These are phyloP conservation scores for Creontiades dilutus DNA, from an alignment of 2,888 invertebrate species.

Conservation along the genomic window DNA sequence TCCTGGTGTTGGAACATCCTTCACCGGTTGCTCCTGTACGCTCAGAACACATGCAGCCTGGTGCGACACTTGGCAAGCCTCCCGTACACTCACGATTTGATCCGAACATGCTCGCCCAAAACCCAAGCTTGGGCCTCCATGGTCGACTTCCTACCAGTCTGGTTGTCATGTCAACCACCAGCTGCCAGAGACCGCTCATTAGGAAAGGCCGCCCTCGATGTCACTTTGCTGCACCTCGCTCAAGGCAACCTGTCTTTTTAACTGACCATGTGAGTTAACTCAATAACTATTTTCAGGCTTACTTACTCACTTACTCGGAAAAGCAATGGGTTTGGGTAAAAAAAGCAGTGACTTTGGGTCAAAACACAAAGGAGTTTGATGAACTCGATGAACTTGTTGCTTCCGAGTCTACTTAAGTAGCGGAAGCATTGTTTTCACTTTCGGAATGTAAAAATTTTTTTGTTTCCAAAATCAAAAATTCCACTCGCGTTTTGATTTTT, in stretches of 20 bases:
- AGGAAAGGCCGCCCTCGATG: background rate
- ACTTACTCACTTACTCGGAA: no score
- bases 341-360: no score
- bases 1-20: slow-evolving; percentile 68
- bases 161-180: slow-evolving; percentile 52
- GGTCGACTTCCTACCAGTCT: slow-evolving; percentile 47
- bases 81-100: slow-evolving; percentile 61
- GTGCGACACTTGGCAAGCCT: slow-evolving; percentile 50
- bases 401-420: no score
- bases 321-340: no score
- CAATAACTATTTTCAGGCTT: no score
- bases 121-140: slow-evolving; percentile 50
- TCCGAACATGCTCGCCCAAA: background rate
- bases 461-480: no score
- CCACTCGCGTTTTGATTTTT: no score
- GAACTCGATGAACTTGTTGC: no score
- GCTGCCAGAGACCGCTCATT: background rate
- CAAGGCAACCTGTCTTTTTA: background rate
- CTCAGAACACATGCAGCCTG: background rate
- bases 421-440: no score
- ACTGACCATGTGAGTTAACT: no score
- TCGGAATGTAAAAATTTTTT: no score
- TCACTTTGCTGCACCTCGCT: slow-evolving; percentile 9
- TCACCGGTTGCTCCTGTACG: slow-evolving; percentile 44
- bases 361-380: no score